Evolutionary conservation across 2,797 vertebrate genomes (phyloP), one percentile per base, ranked within the genome.

Genomic region (Dermochelys coriacea): DNA sequence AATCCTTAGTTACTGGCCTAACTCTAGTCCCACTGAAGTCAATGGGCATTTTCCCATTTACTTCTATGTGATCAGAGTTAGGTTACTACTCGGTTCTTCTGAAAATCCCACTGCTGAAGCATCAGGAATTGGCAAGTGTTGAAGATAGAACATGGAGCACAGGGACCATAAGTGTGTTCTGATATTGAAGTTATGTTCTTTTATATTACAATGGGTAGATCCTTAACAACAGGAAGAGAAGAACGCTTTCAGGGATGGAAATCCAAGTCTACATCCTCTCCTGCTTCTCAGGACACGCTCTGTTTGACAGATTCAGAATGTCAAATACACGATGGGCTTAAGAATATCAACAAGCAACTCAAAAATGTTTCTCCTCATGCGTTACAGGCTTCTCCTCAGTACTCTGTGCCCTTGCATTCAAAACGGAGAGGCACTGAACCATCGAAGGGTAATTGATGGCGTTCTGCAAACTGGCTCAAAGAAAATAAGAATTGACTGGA

Each of bases 41-140:
- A 95, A 94, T 85, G 94, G 87, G 93, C 95, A 93, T 96, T 87
- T 92, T 95, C 94, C 96, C 93, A 97, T 92, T 96, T 97, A 94
- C 94, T 93, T 91, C 87, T 52, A 0, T 89, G 91, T 91, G 94
- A 94, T 96, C 96, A 97, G 96, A 74, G 21, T 97, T 97, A 97
- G 95, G 86, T 96, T 96, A 93, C 96, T 97, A 92, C 96, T 96
- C 89, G 93, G 54, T 95, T 89, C 92, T 95, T 94, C 88, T 93
- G 94, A 96, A 96, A 96, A 95, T 85, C 94, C 94, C 93, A 82
- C 11, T 34, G n/a, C 10, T n/a, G 45, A 71, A 84, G 61, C 25
- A 89, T 47, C 55, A 80, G 95, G 91, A 96, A 89, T 82, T 94
- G 93, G 96, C 93, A 94, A 95, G 88, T 0, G 19, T 9, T 93